phyloP scores from a whole-genome alignment of 2,888 invertebrate species.

The Callyntrura guangdongensis region DNA sequence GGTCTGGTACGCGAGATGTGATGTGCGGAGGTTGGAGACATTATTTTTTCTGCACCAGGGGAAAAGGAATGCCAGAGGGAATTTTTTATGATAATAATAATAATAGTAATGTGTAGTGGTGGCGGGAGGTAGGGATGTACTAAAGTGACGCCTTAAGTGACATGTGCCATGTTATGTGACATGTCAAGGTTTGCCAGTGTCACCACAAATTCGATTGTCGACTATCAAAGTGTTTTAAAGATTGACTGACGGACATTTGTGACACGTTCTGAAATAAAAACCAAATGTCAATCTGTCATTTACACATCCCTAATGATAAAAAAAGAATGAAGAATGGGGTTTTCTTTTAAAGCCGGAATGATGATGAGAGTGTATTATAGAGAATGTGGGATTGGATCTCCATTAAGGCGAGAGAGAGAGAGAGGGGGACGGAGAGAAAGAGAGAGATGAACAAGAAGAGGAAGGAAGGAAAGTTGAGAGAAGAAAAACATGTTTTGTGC shows the following conservation, averaged over 20 bases:
- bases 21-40: background rate
- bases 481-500: constrained; percentile 70
- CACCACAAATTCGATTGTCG: background rate
- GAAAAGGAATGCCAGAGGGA: constrained; percentile 38
- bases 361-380: background rate
- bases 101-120: background rate
- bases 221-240: background rate
- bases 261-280: background rate
- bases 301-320: background rate
- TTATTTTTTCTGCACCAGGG: background rate
- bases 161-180: too few relatives aligned
- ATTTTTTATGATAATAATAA: constrained; percentile 43
- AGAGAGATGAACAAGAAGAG: background rate
- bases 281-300: too few relatives aligned
- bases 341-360: background rate
- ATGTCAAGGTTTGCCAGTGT: too few relatives aligned
- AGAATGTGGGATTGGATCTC: constrained; percentile 31
- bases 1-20: background rate
- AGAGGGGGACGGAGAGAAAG: background rate
- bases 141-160: background rate
- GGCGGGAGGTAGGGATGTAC: background rate
- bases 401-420: constrained; percentile 20
- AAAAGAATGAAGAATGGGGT: background rate
- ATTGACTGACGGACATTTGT: too few relatives aligned
- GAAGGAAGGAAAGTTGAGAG: constrained; percentile 10